Evolutionary conservation across 2,888 invertebrate genomes (phyloP).

Genomic region (Drosophila tripunctata): DNA sequence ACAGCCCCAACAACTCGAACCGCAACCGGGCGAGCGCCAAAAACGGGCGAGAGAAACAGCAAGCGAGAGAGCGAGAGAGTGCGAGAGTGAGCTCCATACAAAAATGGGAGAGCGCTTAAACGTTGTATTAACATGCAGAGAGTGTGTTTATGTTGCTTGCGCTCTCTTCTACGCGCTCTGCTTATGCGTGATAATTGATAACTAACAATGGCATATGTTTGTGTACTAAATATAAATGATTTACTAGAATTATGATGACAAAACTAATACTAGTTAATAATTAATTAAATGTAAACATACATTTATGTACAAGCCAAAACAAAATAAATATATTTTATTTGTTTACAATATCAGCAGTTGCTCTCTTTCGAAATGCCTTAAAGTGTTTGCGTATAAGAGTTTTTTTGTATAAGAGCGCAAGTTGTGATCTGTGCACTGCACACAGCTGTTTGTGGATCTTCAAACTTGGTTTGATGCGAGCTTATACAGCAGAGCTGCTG

Average conservation of each 20-base stretch:
- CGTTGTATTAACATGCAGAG: slow-evolving; percentile 8
- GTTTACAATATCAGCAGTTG: neutral
- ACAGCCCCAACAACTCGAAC: slow-evolving; percentile 42
- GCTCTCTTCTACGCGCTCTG: slow-evolving; percentile 10
- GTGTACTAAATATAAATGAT: neutral
- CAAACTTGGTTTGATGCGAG: slow-evolving; percentile 45
- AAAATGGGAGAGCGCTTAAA: slow-evolving; percentile 36
- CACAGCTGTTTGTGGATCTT: slow-evolving; percentile 32
- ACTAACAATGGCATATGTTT: neutral
- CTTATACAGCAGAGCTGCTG: slow-evolving; percentile 13
- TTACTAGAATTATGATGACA: neutral
- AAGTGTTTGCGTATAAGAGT: slow-evolving; percentile 20
- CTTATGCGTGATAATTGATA: slow-evolving; percentile 15
- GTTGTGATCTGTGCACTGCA: neutral
- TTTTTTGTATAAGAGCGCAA: slow-evolving; percentile 21
- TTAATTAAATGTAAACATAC: neutral
- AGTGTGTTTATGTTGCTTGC: neutral
- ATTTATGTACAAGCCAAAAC: too few species aligned
- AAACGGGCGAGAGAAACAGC: slow-evolving; percentile 8
- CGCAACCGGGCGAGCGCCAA: slow-evolving; percentile 41
- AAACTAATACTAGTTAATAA: neutral
- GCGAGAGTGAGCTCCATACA: too few species aligned
- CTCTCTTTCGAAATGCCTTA: neutral
- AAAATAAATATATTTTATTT: neutral
- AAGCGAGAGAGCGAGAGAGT: slow-evolving; percentile 37